Percentiles rank a stretch among this genome's conserved stretches.
Conservation (phyloP, 2,888 invertebrate genomes). For the Gryllus longicercus region DNA sequence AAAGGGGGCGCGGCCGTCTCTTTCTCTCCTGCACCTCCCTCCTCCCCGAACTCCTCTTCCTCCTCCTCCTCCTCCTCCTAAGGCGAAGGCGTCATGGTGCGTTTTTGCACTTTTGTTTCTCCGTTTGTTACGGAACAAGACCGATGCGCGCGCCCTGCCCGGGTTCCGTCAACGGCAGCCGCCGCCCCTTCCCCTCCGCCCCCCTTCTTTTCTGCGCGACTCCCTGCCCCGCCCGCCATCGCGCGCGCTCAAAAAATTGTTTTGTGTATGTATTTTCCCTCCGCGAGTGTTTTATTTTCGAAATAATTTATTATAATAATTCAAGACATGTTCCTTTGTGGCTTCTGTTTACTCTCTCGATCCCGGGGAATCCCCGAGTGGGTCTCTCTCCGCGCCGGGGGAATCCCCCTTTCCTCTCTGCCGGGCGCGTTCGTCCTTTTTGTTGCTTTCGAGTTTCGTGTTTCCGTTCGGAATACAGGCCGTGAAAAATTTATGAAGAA, state of each 20-base stretch:
- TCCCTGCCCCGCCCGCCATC: background rate
- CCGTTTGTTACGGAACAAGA: background rate
- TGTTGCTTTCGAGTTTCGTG: background rate
- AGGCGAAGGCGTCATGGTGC: background rate
- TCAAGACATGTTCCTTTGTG: conserved; percentile 17
- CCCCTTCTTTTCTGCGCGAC: background rate
- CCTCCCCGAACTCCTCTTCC: too few relatives aligned
- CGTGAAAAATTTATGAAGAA: conserved; percentile 17
- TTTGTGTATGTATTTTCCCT: conserved; percentile 2
- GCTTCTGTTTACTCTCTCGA: background rate
- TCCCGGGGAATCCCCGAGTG: background rate
- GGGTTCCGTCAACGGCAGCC: background rate
- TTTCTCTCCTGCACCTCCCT: background rate
- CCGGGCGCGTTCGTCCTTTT: background rate
- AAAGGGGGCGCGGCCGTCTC: background rate
- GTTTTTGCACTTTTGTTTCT: conserved; percentile 11
- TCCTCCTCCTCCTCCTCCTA: too few relatives aligned
- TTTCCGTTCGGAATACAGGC: conserved; percentile 8
- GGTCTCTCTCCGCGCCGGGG: too few relatives aligned
- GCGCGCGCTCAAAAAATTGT: background rate
- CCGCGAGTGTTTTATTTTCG: background rate
- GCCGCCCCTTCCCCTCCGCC: background rate
- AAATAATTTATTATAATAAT: conserved; percentile 17
- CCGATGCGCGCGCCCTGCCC: background rate
- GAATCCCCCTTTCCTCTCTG: background rate